Evolutionary conservation across 2,797 vertebrate species (phyloP).

Genomic region (Anolis apletophallus): DNA sequence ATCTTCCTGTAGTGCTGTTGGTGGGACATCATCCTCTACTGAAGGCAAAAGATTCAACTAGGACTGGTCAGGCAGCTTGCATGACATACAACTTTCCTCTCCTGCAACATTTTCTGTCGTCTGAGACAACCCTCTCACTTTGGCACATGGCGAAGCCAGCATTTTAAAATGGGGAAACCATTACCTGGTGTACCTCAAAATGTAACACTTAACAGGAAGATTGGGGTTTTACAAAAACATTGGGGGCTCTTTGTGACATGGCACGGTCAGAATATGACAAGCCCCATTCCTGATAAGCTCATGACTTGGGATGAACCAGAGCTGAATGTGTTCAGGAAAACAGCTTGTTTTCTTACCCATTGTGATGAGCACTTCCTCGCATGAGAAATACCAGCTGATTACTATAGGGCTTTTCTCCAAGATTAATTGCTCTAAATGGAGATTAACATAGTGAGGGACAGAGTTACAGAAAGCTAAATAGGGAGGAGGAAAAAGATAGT

Average conservation of each 20-base stretch:
- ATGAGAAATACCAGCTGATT: conserved; percentile 46
- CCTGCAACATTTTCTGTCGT: neutral
- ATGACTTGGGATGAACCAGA: conserved; percentile 41
- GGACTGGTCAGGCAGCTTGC: neutral
- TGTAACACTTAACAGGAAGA: neutral
- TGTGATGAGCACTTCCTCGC: conserved; percentile 41
- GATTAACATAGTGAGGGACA: conserved; percentile 39
- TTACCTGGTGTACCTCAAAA: neutral
- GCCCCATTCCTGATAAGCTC: conserved; percentile 28
- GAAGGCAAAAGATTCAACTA: neutral
- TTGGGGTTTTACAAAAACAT: neutral
- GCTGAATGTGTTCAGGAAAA: conserved; percentile 31
- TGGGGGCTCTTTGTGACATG: neutral
- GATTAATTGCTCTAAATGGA: conserved; percentile 45
- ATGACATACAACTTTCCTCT: neutral
- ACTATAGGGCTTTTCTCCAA: conserved; percentile 34
- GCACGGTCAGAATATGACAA: conserved; percentile 37
- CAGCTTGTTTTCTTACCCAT: conserved; percentile 25
- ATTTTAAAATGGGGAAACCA: no score
- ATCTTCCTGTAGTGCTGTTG: neutral
- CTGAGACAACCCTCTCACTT: neutral
- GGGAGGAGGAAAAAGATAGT: conserved; percentile 28
- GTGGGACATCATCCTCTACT: no score
- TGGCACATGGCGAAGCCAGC: neutral
- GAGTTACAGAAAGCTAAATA: conserved; percentile 32